A percentile compares a stretch with the other conserved stretches of the same genome.
Evolutionary conservation across 2,113 vertebrate genomes (phyloP).

Genomic region (Melanerpes aurifrons): DNA sequence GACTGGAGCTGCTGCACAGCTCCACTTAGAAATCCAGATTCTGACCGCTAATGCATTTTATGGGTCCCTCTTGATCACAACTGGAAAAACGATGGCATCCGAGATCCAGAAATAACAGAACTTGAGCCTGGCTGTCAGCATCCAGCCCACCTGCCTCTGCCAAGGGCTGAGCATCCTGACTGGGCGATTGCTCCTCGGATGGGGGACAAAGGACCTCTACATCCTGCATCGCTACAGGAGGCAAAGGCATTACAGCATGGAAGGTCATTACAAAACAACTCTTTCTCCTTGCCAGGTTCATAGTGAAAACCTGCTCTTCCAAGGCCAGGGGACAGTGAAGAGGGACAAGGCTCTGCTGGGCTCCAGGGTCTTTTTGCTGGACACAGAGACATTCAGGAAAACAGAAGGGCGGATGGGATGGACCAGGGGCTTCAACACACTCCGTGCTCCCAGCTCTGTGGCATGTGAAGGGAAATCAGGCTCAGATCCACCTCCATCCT

Average conservation of each 20-base stretch:
- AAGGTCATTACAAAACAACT: neutral
- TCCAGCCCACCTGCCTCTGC: conserved; percentile 47
- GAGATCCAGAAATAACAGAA: conserved; percentile 73
- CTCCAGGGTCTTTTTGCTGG: neutral
- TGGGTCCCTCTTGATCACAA: conserved; percentile 51
- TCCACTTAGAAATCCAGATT: conserved; percentile 38
- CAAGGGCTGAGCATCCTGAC: conserved; percentile 35
- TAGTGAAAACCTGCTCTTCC: neutral
- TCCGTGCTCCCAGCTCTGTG: neutral
- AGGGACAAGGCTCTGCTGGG: neutral
- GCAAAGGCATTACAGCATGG: neutral
- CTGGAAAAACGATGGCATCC: conserved; percentile 65
- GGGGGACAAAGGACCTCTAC: neutral
- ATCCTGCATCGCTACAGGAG: neutral
- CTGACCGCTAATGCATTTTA: conserved; percentile 65
- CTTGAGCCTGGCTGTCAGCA: conserved; percentile 32
- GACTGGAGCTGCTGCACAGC: neutral
- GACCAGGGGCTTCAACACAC: neutral
- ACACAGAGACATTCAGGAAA: neutral
- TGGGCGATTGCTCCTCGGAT: neutral
- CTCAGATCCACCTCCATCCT: conserved; percentile 30
- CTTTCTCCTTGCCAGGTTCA: neutral
- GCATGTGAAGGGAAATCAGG: neutral
- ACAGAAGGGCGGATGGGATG: neutral
- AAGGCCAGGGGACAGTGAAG: neutral